Base-by-base conservation (phyloP, 2,113 vertebrate genomes). In the Pagrus major region DNA sequence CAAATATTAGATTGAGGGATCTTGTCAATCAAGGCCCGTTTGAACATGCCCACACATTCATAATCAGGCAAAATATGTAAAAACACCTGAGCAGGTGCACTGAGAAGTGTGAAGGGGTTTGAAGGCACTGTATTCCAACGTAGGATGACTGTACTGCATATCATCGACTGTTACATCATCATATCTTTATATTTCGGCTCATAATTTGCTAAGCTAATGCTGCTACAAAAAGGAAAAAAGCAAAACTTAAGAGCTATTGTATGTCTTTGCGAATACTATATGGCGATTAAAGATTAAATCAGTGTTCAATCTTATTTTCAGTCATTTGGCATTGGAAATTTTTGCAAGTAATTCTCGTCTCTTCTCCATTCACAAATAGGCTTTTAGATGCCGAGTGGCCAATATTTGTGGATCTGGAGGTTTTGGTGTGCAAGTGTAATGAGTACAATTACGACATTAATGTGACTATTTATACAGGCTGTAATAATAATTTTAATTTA, bases 41-140 rank as follows among this genome's bases (percentile, higher is more conserved):
- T 18, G 9, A 20, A 25, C 10, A 33, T 35, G 25, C 27, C 10
- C 14, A 25, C 20, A 70, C 5, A 9, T 12, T 12, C 21, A 6
- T 37, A 20, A 47, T 35, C 21, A 27, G 56, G 15, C 27, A 10
- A 54, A 68, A 54, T 25, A 70, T 20, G 4, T 31, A 15, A 49
- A 78, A 31, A 47, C 44, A 44, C 29, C 10, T 7, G 37, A n/a
- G 39, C 12, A 44, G 35, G 44, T 42, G 47, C 49, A 64, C 3
- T 59, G 46, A 33, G 37, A 58, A 25, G n/a, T 52, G 35, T 58
- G 25, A 33, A 33, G 18, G 29, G 35, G 27, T 14, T 49, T 39
- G 51, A 77, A 69, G 74, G 78, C 73, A 81, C 73, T 44, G 78
- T 63, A 41, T 42, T 61, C 54, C 42, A 60, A 21, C 4, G 59